phyloP scores from a whole-genome alignment of 2,113 vertebrate genomes.

The Isurus oxyrinchus region DNA sequence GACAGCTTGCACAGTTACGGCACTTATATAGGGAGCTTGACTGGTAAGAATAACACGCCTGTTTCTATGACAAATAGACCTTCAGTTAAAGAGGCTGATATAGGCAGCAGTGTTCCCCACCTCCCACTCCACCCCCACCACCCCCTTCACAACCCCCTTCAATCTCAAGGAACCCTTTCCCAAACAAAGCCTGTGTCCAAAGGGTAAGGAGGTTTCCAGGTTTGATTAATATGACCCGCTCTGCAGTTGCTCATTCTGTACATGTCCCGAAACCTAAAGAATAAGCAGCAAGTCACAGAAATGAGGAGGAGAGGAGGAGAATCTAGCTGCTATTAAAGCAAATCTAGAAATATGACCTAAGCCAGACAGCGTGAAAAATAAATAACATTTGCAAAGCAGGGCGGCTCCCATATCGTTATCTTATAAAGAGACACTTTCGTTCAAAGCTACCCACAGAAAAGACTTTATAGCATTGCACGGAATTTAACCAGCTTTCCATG shows the following conservation, averaged over 20 bases:
- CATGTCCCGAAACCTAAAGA: constrained; percentile 59
- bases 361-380: neutral
- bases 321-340: neutral
- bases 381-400: neutral
- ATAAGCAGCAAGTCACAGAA: constrained; percentile 63
- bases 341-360: neutral
- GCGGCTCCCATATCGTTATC: neutral
- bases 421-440: neutral
- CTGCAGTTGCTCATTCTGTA: constrained; percentile 47
- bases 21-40: constrained; percentile 22
- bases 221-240: constrained; percentile 67
- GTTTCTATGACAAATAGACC: constrained; percentile 69
- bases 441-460: neutral
- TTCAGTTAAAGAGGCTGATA: constrained; percentile 59
- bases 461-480: constrained; percentile 37
- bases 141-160: neutral
- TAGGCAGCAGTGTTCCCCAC: constrained; percentile 40
- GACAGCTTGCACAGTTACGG: constrained; percentile 46
- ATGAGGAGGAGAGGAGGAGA: constrained; percentile 50
- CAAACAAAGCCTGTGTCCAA: constrained; percentile 55
- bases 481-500: constrained; percentile 40
- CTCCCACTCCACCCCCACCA: neutral
- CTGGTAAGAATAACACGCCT: constrained; percentile 31
- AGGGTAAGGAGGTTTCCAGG: constrained; percentile 53
- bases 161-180: constrained; percentile 53